phyloP scores from a whole-genome alignment of 1,140 invertebrate species.

The Solen grandis region DNA sequence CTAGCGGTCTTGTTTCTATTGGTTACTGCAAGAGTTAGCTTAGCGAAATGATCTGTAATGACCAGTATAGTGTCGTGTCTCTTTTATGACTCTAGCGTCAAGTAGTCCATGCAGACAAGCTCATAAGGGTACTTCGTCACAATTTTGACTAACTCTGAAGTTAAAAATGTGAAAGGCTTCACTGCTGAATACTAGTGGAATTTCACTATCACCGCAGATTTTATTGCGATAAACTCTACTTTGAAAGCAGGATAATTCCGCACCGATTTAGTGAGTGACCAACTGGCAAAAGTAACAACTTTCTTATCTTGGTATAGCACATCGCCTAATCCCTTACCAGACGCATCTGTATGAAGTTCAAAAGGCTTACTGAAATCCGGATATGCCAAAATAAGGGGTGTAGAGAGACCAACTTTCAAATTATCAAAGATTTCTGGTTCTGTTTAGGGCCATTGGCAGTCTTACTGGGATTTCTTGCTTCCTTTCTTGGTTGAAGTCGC shows the following conservation, averaged over 20 bases:
- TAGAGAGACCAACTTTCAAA: conserved; percentile 52
- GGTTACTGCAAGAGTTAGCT: not conserved
- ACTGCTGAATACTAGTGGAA: conserved; percentile 44
- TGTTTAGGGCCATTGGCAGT: conserved; percentile 29
- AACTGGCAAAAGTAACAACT: conserved; percentile 55
- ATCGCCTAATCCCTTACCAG: conserved; percentile 62
- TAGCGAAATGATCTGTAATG: conserved; percentile 42
- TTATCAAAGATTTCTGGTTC: conserved; percentile 55
- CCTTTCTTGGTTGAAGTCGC: conserved; percentile 9
- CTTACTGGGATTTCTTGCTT: not conserved
- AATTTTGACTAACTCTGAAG: conserved; percentile 43
- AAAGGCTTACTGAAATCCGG: conserved; percentile 56
- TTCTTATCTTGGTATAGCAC: too few species aligned
- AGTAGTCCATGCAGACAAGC: conserved; percentile 44
- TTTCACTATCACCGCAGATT: conserved; percentile 39
- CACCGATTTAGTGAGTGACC: conserved; percentile 29
- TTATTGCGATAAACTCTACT: conserved; percentile 41
- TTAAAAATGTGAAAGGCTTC: conserved; percentile 27
- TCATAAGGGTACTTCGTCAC: conserved; percentile 25
- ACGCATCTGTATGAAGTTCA: conserved; percentile 61
- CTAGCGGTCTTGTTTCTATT: conserved; percentile 30
- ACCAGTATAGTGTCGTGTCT: conserved; percentile 21
- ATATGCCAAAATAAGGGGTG: conserved; percentile 59
- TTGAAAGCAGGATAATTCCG: conserved; percentile 46
- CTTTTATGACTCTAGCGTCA: conserved; percentile 21